A percentile compares a stretch with the other conserved stretches of the same genome.
Conservation (phyloP, 2,888 invertebrate species). For the Lampropteryx suffumata region DNA sequence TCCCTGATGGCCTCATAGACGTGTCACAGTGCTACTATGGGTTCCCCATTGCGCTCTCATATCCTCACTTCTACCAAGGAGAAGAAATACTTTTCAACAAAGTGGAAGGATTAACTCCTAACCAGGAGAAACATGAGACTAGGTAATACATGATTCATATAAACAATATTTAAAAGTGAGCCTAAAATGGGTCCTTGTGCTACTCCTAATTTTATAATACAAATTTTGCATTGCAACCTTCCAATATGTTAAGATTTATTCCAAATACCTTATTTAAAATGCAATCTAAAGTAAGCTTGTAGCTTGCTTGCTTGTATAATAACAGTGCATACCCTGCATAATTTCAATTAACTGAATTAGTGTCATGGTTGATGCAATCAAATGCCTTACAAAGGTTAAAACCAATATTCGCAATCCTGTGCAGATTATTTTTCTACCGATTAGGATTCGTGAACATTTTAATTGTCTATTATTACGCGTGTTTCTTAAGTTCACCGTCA, state of each 20-base stretch:
- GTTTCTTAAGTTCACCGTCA: no score
- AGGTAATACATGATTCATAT: constrained; percentile 47
- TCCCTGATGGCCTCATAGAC: constrained; percentile 90
- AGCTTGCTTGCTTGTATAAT: no score
- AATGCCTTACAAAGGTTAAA: background rate
- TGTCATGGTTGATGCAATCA: background rate
- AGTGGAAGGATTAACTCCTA: constrained; percentile 87
- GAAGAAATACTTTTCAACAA: constrained; percentile 85
- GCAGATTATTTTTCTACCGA: no score
- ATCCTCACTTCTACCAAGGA: constrained; percentile 92
- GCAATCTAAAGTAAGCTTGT: no score
- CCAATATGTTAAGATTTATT: no score
- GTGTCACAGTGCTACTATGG: constrained; percentile 95
- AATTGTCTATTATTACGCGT: background rate
- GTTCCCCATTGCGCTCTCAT: constrained; percentile 94
- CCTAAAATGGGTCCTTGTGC: background rate
- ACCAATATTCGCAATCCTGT: background rate
- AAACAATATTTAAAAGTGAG: background rate
- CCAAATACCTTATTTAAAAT: no score
- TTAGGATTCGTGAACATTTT: no score
- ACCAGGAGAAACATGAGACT: constrained; percentile 76
- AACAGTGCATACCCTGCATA: no score
- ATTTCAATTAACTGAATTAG: no score
- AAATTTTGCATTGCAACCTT: no score
- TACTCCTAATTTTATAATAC: background rate